Evolutionary conservation across 1,140 invertebrate genomes (phyloP), one percentile per base, ranked within the genome.

Genomic region (Drosophila suzukii): DNA sequence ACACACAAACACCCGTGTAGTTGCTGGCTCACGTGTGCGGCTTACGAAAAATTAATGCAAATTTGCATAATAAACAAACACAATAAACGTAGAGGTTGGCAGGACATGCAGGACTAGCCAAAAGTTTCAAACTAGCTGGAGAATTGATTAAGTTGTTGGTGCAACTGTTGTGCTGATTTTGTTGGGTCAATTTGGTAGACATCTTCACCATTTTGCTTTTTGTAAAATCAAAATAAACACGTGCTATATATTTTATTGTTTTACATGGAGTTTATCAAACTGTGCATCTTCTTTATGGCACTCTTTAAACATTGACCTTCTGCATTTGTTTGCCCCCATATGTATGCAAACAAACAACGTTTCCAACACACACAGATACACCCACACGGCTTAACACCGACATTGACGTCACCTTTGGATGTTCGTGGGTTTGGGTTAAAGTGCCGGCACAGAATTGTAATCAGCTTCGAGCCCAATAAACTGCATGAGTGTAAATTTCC

Each of bases 31-130:
- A 88, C 83, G 72, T 88, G 83, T 89, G 55, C 30, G 51, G 54
- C 73, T 58, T 54, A 62, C 75, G 54, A 74, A 67, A 78, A 89
- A 83, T 89, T 89, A 89, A 89, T 89, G 72, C 60, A 77, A 80
- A 89, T 89, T 89, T 89, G 66, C 84, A 80, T 89, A 88, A 83
- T 88, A 89, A 89, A 86, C 78, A 88, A 82, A 86, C 75, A 83
- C 63, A 88, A 88, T 88, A 83, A 83, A 70, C 55, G 61, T 36
- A 20, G 20, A 11, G 65, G 63, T 38, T 34, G 50, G 50, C 24
- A 55, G 32, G 27, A 44, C 65, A 50, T 75, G 82, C 83, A 85
- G 86, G 82, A 81, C 81, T 70, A 58, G 57, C 57, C 34, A 36
- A 54, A 75, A 80, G 58, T 68, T 61, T 36, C n/a, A 50, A 78